Percentiles rank a stretch among this genome's conserved stretches.
Conservation (phyloP, 2,113 vertebrate genomes). For the Sclerurus mexicanus region DNA sequence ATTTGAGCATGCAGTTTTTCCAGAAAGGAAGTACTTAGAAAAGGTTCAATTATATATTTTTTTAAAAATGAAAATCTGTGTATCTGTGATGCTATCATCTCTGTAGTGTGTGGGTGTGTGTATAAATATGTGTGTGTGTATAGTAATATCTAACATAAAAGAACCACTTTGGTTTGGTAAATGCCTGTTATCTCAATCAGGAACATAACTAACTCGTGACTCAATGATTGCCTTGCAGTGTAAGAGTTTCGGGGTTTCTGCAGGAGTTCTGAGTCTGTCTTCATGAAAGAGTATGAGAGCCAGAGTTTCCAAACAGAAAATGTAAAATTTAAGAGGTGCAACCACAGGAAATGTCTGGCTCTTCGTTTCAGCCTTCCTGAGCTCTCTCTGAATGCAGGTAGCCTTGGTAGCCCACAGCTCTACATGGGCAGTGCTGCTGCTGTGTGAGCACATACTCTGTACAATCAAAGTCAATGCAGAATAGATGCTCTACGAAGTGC, state of each 20-base stretch:
- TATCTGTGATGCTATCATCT: background rate
- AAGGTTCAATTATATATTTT: background rate
- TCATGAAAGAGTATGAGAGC: background rate
- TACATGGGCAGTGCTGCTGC: rapidly evolving
- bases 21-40: background rate
- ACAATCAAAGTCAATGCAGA: background rate
- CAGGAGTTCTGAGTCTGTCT: background rate
- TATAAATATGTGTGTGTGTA: background rate
- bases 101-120: background rate
- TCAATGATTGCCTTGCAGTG: rapidly evolving
- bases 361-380: background rate
- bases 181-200: background rate
- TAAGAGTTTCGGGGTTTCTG: background rate
- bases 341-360: background rate
- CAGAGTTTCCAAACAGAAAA: background rate
- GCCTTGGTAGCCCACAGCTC: background rate
- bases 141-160: background rate
- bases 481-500: background rate
- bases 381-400: background rate
- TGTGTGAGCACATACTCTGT: background rate
- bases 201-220: background rate
- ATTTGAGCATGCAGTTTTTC: background rate
- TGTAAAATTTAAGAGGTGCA: background rate
- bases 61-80: background rate
- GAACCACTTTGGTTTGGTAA: background rate